Evolutionary conservation across 2,113 vertebrate genomes (phyloP).

Genomic region (Lasiurus borealis): DNA sequence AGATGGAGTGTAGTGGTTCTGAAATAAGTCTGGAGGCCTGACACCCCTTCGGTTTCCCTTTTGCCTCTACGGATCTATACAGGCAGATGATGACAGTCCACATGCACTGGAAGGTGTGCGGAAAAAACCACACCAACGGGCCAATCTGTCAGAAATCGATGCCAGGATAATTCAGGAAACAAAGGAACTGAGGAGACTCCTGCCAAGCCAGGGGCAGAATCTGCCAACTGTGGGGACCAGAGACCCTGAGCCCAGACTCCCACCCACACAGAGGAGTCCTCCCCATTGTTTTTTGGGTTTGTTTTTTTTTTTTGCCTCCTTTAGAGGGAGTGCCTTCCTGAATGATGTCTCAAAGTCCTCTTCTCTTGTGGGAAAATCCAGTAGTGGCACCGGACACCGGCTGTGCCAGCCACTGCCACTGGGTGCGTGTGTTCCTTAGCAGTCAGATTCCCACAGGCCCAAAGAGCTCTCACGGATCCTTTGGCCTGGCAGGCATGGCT

Average conservation of each 20-base stretch:
- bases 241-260: background rate
- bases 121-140: rapidly evolving
- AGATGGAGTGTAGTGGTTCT: rapidly evolving
- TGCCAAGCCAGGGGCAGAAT: background rate
- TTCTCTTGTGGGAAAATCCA: background rate
- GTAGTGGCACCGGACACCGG: background rate
- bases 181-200: background rate
- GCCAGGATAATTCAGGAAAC: too few species aligned
- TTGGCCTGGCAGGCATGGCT: too few species aligned
- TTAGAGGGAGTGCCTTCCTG: background rate
- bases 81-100: background rate
- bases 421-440: rapidly evolving
- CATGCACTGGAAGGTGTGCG: rapidly evolving
- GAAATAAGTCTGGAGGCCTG: background rate
- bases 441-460: rapidly evolving
- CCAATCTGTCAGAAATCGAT: too few species aligned
- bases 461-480: too few species aligned
- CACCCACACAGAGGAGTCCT: too few species aligned
- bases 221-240: too few species aligned
- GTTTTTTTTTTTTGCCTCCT: background rate
- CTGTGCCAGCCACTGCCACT: rapidly evolving
- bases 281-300: too few species aligned
- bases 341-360: too few species aligned
- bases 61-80: background rate
- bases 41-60: too few species aligned